These are phyloP conservation scores for Psettodes erumei DNA, from an alignment of 2,113 vertebrate species.

Conservation along the genomic window DNA sequence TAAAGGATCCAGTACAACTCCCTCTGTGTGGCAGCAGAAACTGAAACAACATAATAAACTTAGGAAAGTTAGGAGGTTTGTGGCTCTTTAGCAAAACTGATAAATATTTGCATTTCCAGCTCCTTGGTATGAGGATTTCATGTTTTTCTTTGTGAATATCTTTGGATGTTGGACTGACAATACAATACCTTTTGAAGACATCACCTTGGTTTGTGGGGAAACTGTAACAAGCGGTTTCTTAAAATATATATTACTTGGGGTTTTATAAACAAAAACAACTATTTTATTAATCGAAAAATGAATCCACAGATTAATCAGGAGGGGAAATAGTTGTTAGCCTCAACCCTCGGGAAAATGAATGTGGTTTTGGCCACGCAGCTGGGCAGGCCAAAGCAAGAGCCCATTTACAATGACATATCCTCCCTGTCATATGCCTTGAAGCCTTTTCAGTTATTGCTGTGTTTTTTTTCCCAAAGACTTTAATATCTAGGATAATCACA, in stretches of 20 bases:
- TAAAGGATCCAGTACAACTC: constrained; percentile 13
- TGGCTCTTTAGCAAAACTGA: background rate
- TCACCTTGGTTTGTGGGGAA: too few species aligned
- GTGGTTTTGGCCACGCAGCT: constrained; percentile 3
- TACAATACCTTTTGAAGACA: too few species aligned
- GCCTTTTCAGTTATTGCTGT: constrained; percentile 24
- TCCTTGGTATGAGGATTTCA: background rate
- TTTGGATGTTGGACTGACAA: too few species aligned
- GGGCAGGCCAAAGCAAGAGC: background rate
- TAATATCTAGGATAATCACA: constrained; percentile 32
- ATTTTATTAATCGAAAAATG: background rate
- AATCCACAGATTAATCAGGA: background rate
- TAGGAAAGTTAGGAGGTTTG: too few species aligned
- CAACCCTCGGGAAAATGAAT: background rate
- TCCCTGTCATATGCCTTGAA: constrained; percentile 16
- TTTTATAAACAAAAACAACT: background rate
- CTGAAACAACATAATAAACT: background rate
- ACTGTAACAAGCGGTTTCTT: background rate
- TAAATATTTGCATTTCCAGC: background rate
- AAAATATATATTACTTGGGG: background rate
- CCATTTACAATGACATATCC: constrained; percentile 1
- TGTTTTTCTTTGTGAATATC: background rate
- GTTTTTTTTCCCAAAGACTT: constrained; percentile 6
- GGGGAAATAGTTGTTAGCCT: background rate
- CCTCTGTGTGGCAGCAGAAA: constrained; percentile 27